phyloP scores from a whole-genome alignment of 2,797 vertebrate genomes.

The Pipistrellus nathusii region DNA sequence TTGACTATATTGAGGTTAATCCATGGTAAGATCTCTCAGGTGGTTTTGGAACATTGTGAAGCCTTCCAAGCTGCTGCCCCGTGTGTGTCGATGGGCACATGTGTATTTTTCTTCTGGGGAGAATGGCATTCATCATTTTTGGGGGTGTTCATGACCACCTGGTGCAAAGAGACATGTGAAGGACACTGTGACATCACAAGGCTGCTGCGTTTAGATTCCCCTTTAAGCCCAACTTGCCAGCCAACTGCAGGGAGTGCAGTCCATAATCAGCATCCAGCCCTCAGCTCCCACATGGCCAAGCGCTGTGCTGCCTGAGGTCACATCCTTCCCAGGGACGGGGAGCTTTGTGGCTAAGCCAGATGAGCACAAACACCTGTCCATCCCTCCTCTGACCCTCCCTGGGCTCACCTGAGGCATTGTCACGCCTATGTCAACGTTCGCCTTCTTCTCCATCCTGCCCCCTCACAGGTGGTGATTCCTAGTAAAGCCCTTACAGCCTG shows the following conservation, averaged over 20 bases:
- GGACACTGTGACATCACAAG: too few species aligned
- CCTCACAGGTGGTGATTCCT: background rate
- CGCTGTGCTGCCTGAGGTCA: background rate
- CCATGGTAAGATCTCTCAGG: background rate
- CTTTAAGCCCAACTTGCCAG: background rate
- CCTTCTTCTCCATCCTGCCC: too few species aligned
- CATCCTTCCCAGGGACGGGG: background rate
- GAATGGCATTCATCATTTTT: background rate
- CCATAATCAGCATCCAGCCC: background rate
- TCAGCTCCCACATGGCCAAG: background rate
- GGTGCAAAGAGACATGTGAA: background rate
- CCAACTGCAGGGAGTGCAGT: accelerated
- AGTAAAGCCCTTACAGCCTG: background rate
- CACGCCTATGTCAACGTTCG: accelerated
- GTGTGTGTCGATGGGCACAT: background rate
- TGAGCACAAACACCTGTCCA: background rate
- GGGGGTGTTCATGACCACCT: background rate
- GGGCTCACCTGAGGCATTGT: background rate
- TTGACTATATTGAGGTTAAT: background rate
- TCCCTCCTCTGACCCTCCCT: background rate
- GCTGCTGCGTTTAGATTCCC: too few species aligned
- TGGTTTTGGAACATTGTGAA: background rate
- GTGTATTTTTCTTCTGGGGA: background rate
- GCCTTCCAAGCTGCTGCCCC: background rate
- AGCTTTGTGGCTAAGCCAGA: background rate